phyloP scores from a whole-genome alignment of 30 jellyfish, hydroid and myxozoan species.

The Cassiopea andromeda region DNA sequence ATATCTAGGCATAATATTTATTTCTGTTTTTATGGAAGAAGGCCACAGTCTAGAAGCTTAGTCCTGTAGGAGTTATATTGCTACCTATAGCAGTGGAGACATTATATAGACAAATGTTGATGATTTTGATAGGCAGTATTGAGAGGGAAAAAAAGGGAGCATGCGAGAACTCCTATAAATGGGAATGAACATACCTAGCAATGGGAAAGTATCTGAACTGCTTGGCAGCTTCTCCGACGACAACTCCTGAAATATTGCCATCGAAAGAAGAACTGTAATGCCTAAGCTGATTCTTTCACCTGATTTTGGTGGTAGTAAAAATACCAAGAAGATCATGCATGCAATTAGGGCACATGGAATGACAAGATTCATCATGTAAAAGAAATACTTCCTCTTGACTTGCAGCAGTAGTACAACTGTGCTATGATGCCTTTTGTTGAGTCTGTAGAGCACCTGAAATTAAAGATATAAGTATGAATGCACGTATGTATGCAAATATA shows the following conservation, averaged over 20 bases:
- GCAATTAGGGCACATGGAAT: slow-evolving; percentile 96
- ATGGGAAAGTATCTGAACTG: slow-evolving; percentile 92
- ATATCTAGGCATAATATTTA: too few species aligned
- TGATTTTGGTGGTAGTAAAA: slow-evolving; percentile 91
- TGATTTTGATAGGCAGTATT: too few species aligned
- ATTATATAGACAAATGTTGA: not conserved
- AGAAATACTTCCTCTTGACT: slow-evolving; percentile 79
- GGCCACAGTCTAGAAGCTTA: too few species aligned
- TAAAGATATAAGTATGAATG: not conserved
- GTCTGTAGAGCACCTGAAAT: slow-evolving; percentile 73
- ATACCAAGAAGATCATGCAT: slow-evolving; percentile 92
- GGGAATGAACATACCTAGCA: slow-evolving; percentile 67
- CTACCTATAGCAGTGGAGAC: not conserved
- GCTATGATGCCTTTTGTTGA: slow-evolving; percentile 71
- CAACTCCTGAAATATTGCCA: slow-evolving; percentile 96
- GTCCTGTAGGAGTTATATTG: not conserved
- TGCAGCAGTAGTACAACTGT: slow-evolving; percentile 48
- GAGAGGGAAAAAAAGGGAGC: not conserved
- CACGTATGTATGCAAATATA: too few species aligned
- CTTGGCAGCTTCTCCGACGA: slow-evolving; percentile 96
- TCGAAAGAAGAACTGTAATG: slow-evolving; percentile 87
- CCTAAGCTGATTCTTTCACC: slow-evolving; percentile 97
- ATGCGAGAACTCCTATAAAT: not conserved
- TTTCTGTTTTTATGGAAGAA: too few species aligned
- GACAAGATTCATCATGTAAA: slow-evolving; percentile 90